Conservation (phyloP, 2,888 invertebrate genomes). For the Tenthredo livida region DNA sequence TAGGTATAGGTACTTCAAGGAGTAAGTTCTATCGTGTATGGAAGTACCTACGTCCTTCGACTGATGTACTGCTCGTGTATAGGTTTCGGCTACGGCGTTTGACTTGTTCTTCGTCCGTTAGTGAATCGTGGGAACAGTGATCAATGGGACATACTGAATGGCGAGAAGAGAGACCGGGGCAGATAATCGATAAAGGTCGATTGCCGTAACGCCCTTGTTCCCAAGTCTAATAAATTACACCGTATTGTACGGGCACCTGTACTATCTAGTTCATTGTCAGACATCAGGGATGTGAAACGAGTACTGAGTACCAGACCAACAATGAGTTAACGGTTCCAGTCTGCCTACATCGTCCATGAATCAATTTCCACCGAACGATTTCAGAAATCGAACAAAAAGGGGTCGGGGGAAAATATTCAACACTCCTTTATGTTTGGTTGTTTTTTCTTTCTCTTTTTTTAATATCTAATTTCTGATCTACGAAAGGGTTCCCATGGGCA, state of each 20-base stretch:
- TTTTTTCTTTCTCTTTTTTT: too few relatives aligned
- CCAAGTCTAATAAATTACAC: constrained; percentile 41
- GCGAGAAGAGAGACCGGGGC: constrained; percentile 14
- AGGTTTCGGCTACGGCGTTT: constrained; percentile 32
- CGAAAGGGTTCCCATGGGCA: background rate
- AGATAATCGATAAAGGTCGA: constrained; percentile 47
- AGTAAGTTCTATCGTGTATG: background rate
- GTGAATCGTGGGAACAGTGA: constrained; percentile 3
- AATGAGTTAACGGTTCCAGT: background rate
- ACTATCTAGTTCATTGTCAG: constrained; percentile 29
- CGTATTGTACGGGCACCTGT: constrained; percentile 22
- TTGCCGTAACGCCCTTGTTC: constrained; percentile 31
- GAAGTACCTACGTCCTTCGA: too few relatives aligned
- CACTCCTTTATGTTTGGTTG: too few relatives aligned
- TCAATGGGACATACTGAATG: constrained; percentile 17
- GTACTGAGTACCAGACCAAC: constrained; percentile 16
- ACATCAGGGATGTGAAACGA: constrained; percentile 19
- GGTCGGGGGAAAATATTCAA: too few relatives aligned
- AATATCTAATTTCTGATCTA: background rate
- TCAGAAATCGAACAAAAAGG: background rate
- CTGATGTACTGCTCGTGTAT: background rate
- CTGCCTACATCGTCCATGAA: background rate
- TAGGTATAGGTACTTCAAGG: background rate
- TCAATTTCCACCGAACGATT: background rate
- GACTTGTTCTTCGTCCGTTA: constrained; percentile 33